These are phyloP conservation scores for Ginglymostoma cirratum DNA, from an alignment of 2,113 vertebrate species.

Conservation along the genomic window DNA sequence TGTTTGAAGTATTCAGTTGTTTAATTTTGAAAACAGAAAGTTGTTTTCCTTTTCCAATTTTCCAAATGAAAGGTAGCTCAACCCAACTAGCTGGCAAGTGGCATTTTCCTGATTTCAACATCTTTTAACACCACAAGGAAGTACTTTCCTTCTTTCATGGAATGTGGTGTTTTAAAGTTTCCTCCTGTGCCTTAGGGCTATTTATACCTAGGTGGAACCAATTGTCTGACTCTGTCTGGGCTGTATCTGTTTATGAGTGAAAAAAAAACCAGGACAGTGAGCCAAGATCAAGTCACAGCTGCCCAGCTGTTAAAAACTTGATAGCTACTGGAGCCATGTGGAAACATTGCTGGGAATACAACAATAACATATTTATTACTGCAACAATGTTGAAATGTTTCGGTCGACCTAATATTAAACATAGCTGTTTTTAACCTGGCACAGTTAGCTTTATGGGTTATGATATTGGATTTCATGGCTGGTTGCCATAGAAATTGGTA, in stretches of 20 bases:
- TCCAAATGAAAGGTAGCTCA: background rate
- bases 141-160: background rate
- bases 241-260: background rate
- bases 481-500: background rate
- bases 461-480: background rate
- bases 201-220: background rate
- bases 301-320: background rate
- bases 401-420: background rate
- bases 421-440: background rate
- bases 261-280: background rate
- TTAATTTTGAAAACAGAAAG: background rate
- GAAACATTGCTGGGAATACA: background rate
- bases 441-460: background rate
- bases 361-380: background rate
- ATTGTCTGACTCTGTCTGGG: background rate
- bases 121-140: background rate
- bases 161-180: background rate
- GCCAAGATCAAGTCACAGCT: background rate
- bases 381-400: background rate
- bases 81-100: background rate
- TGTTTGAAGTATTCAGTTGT: background rate
- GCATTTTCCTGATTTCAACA: background rate
- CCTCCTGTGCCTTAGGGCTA: background rate
- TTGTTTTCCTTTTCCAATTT: background rate
- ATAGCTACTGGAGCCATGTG: background rate